Evolutionary conservation across 2,888 invertebrate species (phyloP).

Genomic region (Polietes domitor): DNA sequence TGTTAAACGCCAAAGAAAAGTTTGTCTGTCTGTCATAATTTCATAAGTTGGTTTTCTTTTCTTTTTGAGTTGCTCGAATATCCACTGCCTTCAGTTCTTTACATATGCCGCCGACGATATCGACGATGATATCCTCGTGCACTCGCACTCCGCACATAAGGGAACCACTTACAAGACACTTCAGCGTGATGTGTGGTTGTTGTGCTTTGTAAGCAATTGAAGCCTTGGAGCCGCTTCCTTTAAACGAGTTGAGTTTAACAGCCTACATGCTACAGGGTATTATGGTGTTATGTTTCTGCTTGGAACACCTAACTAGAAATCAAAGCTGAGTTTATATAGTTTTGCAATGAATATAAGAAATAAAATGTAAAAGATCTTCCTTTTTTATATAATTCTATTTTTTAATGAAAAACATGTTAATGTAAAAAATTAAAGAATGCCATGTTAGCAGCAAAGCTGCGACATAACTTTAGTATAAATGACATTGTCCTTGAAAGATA

Average conservation of each 20-base stretch:
- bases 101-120: neutral
- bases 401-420: no score
- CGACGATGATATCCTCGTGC: neutral
- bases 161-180: slow-evolving; percentile 40
- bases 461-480: no score
- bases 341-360: no score
- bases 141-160: slow-evolving; percentile 38
- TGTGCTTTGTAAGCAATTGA: neutral
- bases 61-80: neutral
- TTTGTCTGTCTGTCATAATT: slow-evolving; percentile 25
- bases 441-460: no score
- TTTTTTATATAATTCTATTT: no score
- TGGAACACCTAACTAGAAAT: no score
- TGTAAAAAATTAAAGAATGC: no score
- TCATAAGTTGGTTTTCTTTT: slow-evolving; percentile 25
- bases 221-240: neutral
- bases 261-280: slow-evolving; percentile 27
- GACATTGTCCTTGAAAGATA: no score
- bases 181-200: neutral
- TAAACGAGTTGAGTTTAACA: neutral
- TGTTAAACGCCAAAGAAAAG: slow-evolving; percentile 24
- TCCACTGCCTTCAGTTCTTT: neutral
- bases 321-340: no score
- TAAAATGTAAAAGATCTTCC: no score
- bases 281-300: slow-evolving; percentile 35